These are phyloP conservation scores for Etheostoma cragini DNA, from an alignment of 2,113 vertebrate genomes.

Conservation along the genomic window DNA sequence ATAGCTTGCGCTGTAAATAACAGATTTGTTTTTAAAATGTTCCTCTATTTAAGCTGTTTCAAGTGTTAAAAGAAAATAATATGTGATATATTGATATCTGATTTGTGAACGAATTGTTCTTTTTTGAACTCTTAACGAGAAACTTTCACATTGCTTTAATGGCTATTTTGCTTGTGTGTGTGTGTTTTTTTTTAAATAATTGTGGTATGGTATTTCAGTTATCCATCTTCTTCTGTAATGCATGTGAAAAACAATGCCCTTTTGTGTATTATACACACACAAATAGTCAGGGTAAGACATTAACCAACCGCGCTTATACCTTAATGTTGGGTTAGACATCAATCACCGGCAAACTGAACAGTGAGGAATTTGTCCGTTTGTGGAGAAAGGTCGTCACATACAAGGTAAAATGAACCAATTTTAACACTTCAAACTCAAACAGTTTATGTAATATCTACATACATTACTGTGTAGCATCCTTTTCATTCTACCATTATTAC, in stretches of 20 bases:
- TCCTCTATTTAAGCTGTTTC: neutral
- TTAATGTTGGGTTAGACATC: slow-evolving; percentile 73
- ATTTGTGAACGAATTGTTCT: no score
- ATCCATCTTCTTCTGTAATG: neutral
- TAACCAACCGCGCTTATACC: slow-evolving; percentile 4
- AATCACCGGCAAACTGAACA: slow-evolving; percentile 77
- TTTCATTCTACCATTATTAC: neutral
- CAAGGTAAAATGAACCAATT: slow-evolving; percentile 68
- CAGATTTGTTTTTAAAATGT: neutral
- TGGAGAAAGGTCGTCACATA: slow-evolving; percentile 68
- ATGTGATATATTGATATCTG: no score
- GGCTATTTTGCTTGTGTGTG: no score
- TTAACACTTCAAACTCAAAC: neutral
- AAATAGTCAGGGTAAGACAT: neutral
- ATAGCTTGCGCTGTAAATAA: neutral
- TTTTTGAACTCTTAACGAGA: no score
- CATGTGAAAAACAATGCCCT: neutral
- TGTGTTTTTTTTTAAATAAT: no score
- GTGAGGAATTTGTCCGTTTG: slow-evolving; percentile 71
- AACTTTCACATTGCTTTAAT: no score
- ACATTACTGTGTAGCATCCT: neutral
- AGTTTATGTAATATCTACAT: neutral
- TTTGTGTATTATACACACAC: neutral
- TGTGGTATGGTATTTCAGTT: no score
- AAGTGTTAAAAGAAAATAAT: neutral